Evolutionary conservation across 2,113 vertebrate genomes (phyloP), one percentile per base, ranked within the genome.

Genomic region (Cygnus atratus): DNA sequence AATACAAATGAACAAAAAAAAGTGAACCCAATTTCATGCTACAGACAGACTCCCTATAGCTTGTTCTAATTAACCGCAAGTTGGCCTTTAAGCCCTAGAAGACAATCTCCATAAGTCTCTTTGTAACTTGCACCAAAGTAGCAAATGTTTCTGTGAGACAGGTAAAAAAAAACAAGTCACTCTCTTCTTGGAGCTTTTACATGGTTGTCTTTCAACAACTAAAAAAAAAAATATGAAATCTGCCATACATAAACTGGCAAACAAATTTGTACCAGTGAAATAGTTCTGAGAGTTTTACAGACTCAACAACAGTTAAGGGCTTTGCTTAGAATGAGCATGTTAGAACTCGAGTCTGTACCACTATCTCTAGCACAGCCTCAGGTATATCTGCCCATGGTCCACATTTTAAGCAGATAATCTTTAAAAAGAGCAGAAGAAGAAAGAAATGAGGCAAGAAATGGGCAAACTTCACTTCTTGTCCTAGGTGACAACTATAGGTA

Each of bases 121-220:
- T 67, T 37, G 6, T 46, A 54, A 48, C 16, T 70, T 41, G 59
- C 22, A 44, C 4, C 21, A 16, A 86, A 93, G 41, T 16, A 16
- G 15, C 7, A 86, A 8, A 10, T 4, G 3, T 70, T 90, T 52
- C 55, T 77, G 14, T 11, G 3, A 22, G 35, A 80, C 6, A 73
- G 9, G 8, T 35, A 48, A 61, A 7, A 87, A 82, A 63, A 73
- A 6, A 0, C 0, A 3, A 43, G 18, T 8, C 8, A 39, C 26
- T 85, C 37, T 55, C 33, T 65, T 77, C 67, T 28, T 78, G 26
- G 8, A 73, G 10, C 6, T 83, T 77, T 0, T 33, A 57, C 59
- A 9, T 31, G 57, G 33, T 65, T 48, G 6, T 39, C 41, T 88
- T 81, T 62, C 33, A 76, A 52, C 8, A 35, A 25, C 12, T 8